phyloP scores from a whole-genome alignment of 2,888 invertebrate genomes.

The Capitulum mitella region DNA sequence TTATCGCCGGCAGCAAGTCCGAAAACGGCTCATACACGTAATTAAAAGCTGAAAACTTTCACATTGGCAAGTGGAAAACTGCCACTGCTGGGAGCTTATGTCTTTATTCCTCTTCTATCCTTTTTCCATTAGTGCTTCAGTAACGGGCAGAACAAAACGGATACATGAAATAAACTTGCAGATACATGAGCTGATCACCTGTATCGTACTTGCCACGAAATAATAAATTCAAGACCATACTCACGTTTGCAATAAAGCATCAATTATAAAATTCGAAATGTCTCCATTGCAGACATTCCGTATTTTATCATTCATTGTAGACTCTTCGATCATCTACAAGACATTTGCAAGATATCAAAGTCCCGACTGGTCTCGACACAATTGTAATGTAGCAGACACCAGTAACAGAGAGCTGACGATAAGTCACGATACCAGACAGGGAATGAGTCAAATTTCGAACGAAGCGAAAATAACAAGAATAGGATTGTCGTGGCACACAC shows the following conservation, averaged over 20 bases:
- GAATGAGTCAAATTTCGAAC: background rate
- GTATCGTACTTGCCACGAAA: background rate
- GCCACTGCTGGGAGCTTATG: no score
- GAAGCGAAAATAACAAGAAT: background rate
- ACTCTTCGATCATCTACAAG: conserved; percentile 5
- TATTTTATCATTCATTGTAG: no score
- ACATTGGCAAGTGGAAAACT: no score
- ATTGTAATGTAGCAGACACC: conserved; percentile 7
- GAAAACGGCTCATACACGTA: background rate
- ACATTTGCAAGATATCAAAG: conserved; percentile 6
- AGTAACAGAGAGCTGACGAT: background rate
- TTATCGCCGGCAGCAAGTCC: background rate
- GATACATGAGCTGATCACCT: background rate
- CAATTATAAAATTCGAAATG: no score
- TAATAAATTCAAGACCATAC: no score
- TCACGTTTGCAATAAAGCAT: background rate
- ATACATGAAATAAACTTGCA: background rate
- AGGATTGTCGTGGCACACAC: background rate
- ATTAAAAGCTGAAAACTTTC: no score
- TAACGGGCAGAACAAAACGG: no score
- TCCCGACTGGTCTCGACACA: conserved; percentile 8
- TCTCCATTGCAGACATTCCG: no score
- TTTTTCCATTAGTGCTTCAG: no score
- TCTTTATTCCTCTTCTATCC: no score
- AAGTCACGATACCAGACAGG: conserved; percentile 9